Conservation (phyloP, 2,113 vertebrate genomes). For the Cyphomyrus plagiostoma region DNA sequence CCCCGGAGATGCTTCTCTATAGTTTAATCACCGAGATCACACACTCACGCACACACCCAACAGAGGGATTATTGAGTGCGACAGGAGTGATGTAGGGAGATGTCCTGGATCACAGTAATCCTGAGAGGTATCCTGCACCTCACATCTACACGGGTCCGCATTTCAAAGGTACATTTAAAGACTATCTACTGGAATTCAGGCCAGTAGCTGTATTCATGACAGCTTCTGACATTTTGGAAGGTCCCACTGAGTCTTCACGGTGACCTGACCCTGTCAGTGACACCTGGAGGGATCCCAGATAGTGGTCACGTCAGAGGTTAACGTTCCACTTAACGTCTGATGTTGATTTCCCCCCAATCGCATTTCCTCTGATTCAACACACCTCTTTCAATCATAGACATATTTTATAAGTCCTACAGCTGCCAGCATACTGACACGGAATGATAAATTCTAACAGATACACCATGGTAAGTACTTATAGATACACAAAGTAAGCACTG, state of each 20-base stretch:
- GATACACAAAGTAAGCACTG: not conserved
- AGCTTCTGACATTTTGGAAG: not conserved
- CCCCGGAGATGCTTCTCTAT: not conserved
- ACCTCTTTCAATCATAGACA: not conserved
- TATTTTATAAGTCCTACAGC: not conserved
- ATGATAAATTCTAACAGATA: not conserved
- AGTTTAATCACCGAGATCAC: not conserved
- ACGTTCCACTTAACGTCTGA: not conserved
- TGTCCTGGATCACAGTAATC: not conserved
- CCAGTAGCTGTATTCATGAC: not conserved
- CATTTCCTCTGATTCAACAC: not conserved
- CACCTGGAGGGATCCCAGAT: not conserved
- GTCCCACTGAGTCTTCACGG: not conserved
- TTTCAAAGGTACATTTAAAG: not conserved
- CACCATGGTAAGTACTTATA: not conserved
- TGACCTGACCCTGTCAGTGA: not conserved
- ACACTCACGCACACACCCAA: not conserved
- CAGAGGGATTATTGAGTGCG: not conserved
- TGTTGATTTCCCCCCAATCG: not conserved
- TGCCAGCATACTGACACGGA: not conserved
- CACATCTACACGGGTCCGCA: not conserved
- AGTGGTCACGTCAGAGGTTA: not conserved
- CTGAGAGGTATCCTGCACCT: not conserved
- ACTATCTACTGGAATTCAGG: not conserved
- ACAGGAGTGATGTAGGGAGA: not conserved